Conservation (phyloP, 2,797 vertebrate genomes). For the Choloepus didactylus region DNA sequence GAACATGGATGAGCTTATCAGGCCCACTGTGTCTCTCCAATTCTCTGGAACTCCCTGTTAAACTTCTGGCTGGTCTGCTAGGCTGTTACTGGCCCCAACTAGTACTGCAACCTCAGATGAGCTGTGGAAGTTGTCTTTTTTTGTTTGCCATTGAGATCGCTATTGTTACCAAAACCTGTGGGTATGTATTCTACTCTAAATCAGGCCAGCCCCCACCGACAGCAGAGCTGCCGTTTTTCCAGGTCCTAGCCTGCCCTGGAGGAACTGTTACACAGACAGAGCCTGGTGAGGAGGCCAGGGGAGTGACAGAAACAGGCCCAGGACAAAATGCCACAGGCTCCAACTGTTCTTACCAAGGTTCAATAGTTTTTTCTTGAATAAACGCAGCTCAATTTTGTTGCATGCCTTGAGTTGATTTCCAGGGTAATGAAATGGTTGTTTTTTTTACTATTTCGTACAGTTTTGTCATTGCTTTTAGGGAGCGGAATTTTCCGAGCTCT, state of each 20-base stretch:
- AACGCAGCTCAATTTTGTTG: conserved; percentile 26
- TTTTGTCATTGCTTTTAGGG: background rate
- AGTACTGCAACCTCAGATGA: background rate
- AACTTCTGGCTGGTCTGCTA: background rate
- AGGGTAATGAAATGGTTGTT: conserved; percentile 52
- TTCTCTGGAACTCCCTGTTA: background rate
- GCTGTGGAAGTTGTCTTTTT: conserved; percentile 8
- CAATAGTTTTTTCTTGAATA: conserved; percentile 20
- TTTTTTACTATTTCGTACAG: conserved; percentile 55
- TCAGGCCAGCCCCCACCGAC: background rate
- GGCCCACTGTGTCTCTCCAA: background rate
- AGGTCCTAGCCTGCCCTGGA: background rate
- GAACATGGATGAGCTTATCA: background rate
- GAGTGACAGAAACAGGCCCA: background rate
- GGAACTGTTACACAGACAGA: background rate
- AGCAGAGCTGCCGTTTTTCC: background rate
- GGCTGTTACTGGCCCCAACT: background rate
- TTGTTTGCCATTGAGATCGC: conserved; percentile 2
- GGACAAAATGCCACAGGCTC: background rate
- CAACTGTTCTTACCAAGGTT: background rate
- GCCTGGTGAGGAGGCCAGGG: too few species aligned
- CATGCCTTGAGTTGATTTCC: conserved; percentile 53
- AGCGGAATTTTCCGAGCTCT: conserved; percentile 17
- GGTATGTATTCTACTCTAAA: background rate
- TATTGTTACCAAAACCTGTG: conserved; percentile 3